Conservation (phyloP, 2,888 invertebrate genomes). For the Ectemnius lituratus region DNA sequence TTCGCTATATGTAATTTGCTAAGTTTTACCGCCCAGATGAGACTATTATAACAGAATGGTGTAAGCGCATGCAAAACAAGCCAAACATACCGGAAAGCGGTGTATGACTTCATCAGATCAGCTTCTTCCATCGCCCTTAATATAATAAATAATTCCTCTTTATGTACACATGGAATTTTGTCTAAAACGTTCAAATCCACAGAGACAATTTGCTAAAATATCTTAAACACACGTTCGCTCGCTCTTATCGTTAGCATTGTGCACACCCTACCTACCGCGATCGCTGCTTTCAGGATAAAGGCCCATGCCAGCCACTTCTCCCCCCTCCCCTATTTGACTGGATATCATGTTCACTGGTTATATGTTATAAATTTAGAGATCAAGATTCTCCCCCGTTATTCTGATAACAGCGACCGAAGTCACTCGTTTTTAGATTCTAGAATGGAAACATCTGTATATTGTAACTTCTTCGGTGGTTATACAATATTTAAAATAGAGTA, state of each 20-base stretch:
- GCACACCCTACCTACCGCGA: constrained; percentile 35
- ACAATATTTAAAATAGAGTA: constrained; percentile 70
- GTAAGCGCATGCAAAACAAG: constrained; percentile 67
- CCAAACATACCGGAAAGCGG: constrained; percentile 46
- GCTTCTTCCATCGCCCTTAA: constrained; percentile 36
- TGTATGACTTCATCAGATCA: constrained; percentile 31
- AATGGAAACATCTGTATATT: constrained; percentile 50
- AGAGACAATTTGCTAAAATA: constrained; percentile 48
- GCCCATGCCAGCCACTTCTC: no score
- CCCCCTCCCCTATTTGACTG: background rate
- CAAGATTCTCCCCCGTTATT: constrained; percentile 23
- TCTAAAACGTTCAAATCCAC: constrained; percentile 50
- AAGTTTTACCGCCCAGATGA: constrained; percentile 37
- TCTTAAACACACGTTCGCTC: constrained; percentile 27
- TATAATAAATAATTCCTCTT: constrained; percentile 56
- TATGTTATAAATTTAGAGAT: constrained; percentile 24
- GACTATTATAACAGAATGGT: constrained; percentile 35
- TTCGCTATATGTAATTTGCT: constrained; percentile 46
- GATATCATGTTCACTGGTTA: constrained; percentile 6
- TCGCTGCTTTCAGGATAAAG: constrained; percentile 36
- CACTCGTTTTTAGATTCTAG: constrained; percentile 29
- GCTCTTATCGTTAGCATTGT: constrained; percentile 29
- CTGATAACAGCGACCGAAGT: constrained; percentile 30
- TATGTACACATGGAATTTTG: constrained; percentile 60
- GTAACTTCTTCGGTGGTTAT: constrained; percentile 59